phyloP scores from a whole-genome alignment of 2,113 vertebrate genomes.

The Scortum barcoo region DNA sequence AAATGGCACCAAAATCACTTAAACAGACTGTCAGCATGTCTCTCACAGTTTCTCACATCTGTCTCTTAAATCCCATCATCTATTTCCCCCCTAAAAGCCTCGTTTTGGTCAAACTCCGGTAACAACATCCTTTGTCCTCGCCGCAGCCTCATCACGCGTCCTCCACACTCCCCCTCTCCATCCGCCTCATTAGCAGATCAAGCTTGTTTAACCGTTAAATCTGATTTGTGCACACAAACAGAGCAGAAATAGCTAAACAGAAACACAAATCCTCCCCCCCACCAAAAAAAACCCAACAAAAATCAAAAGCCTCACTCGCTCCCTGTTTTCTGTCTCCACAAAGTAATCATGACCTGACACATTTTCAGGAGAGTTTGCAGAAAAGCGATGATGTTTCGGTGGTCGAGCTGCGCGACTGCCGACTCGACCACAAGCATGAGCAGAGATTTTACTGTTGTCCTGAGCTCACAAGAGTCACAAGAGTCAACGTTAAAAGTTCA shows the following conservation, averaged over 20 bases:
- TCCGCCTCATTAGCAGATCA: conserved; percentile 56
- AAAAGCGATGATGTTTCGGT: not conserved
- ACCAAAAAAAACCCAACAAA: not conserved
- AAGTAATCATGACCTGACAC: conserved; percentile 4
- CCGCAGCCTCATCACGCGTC: conserved; percentile 31
- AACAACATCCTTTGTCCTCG: conserved; percentile 24
- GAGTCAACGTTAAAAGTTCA: not conserved
- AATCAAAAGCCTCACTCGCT: not conserved
- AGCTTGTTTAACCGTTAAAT: conserved; percentile 41
- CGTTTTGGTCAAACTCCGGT: not conserved
- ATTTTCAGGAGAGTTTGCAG: not conserved
- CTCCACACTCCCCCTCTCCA: conserved; percentile 5
- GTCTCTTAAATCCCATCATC: not conserved
- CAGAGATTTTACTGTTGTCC: not conserved
- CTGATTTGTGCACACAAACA: conserved; percentile 54
- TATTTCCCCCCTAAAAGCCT: conserved; percentile 6
- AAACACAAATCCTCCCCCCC: conserved; percentile 12
- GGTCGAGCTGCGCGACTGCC: not conserved
- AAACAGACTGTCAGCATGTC: not conserved
- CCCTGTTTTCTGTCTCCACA: not conserved
- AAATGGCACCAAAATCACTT: not conserved
- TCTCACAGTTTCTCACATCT: not conserved
- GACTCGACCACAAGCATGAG: conserved; percentile 18
- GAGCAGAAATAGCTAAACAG: conserved; percentile 14
- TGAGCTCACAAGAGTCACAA: not conserved